Base-by-base conservation (phyloP, 2,888 invertebrate genomes). In the Aquatica leii region DNA sequence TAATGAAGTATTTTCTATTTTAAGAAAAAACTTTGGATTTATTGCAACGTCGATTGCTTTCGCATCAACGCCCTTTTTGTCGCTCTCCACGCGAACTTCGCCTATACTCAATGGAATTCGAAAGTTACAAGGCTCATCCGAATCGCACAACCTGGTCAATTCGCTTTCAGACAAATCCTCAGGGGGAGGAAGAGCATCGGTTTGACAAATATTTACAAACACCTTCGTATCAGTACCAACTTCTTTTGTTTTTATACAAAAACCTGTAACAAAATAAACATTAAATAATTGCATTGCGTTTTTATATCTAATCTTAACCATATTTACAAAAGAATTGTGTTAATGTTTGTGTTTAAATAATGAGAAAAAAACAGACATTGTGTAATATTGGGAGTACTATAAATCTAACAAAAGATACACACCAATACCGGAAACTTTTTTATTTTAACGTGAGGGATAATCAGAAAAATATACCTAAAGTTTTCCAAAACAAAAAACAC, bases 91-190 rank as follows among this genome's bases (percentile, higher is more conserved):
- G 71, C 91, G 89, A 2, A 92, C 88, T 76, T 91, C 91, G 0
- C 95, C 95, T 68, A 97, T 90, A 78, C 95, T 95, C 93, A 97
- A 93, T 0, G 96, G 96, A 46, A 97, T 89, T 66, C 91, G 84
- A 80, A 88, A 96, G 49, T 86, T 86, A 2, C 88, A 86, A 0
- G 90, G 88, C 51, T 84, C 84, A 58, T 88, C 86, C 0, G 71
- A 62, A 65, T 86, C 85, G 18, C 94, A 80, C 57, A 93, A 87
- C 61, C 86, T 84, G 69, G 88, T 83, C 1, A 94, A 83, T 73
- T 93, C 90, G 57, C 88, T 87, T 77, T 89, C 88, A 1, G 86
- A 85, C 40, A 93, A 86, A 72, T 93, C 89, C 72, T 86, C 84
- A 1, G 90, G 93, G 9, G 92, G 89, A 8, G 92, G 92, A 70